phyloP scores from a whole-genome alignment of 2,888 invertebrate species.

The Synanthedon tipuliformis region DNA sequence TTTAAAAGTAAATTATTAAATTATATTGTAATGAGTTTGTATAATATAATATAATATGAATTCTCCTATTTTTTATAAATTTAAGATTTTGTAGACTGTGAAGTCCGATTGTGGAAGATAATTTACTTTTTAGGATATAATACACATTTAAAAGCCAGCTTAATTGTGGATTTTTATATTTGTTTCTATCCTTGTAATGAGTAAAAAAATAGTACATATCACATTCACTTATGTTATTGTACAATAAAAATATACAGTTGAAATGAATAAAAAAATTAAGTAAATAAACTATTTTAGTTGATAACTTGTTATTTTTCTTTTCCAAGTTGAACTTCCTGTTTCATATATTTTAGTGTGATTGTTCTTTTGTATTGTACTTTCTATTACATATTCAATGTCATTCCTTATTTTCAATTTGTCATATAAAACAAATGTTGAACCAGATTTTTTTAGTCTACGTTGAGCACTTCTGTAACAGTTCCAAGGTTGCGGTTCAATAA shows the following conservation, averaged over 20 bases:
- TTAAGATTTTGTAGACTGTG: no score
- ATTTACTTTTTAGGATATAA: no score
- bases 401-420: conserved; percentile 70
- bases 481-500: conserved; percentile 89
- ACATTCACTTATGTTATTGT: no score
- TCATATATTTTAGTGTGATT: conserved; percentile 66
- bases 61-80: no score
- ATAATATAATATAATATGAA: no score
- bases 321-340: conserved; percentile 75
- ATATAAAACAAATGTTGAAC: conserved; percentile 72
- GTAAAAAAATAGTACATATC: background rate
- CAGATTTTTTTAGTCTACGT: conserved; percentile 75
- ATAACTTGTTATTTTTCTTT: conserved; percentile 76
- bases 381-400: conserved; percentile 73
- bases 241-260: no score
- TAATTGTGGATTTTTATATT: no score
- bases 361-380: conserved; percentile 58
- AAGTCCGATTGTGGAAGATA: no score
- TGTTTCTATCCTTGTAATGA: background rate
- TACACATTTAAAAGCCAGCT: no score
- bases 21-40: no score
- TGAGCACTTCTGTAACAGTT: conserved; percentile 84
- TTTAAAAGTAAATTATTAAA: no score
- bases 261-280: no score
- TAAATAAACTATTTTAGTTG: conserved; percentile 20